Base-by-base conservation (phyloP, 2,113 vertebrate genomes). In the Hipposideros armiger region DNA sequence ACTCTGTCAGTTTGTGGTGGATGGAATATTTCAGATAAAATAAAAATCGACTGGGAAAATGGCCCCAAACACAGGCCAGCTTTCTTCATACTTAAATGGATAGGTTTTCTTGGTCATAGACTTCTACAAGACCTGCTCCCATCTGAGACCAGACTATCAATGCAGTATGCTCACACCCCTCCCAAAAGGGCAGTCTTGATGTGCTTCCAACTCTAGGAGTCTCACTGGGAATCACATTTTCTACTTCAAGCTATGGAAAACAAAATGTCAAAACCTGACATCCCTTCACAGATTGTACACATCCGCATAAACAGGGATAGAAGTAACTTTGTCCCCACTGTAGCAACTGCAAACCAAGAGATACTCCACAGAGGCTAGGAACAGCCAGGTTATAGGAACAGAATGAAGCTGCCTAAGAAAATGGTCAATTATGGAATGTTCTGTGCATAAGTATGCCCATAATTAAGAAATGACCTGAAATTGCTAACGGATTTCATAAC, bases 351-450 rank as follows among this genome's bases (percentile, higher is more conserved):
- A 90, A 73, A 91, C 69, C 58, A 74, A 50, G 95, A 93, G 47
- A 84, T 16, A 60, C 2, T 87, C 47, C 30, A 81, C 76, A 60
- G 60, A 90, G 73, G 76, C 40, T 85, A 91, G 87, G 92, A 96
- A 92, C 15, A 13, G 69, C 42, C 78, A 91, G 70, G 93, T 96
- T 93, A 85, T 58, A 95, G 72, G 87, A 81, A 94, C 26, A n/a
- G 91, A 95, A 94, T 92, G 95, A 90, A 96, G 74, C 64, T 19
- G 45, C 74, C 95, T 94, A 95, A 95, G 91, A 97, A 97, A 97
- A 95, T 94, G 85, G 91, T 96, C 94, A 94, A 70, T 96, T 97
- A 95, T 93, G 96, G 92, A 94, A 96, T 95, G 94, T 96, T 96
- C 82, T 89, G 72, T 97, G 88, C n/a, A 47, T 95, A 92, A 96